Base-by-base conservation (phyloP, 2,113 vertebrate genomes). In the Vombatus ursinus region DNA sequence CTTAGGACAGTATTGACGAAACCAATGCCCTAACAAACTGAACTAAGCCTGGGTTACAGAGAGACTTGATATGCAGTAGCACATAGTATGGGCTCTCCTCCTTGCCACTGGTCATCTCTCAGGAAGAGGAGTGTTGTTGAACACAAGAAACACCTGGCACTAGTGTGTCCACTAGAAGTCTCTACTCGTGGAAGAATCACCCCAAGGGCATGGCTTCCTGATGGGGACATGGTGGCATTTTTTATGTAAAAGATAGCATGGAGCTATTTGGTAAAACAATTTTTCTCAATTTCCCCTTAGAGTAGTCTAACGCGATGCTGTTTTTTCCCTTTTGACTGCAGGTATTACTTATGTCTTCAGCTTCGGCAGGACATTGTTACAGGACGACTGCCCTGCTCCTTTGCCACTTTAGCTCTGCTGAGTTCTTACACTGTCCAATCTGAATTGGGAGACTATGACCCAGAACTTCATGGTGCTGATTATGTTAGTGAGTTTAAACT, bases 341-440 rank as follows among this genome's bases (percentile, higher is more conserved):
- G 99, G 97, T 99, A 99, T 97, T 99, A 99, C 97, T 98, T 99
- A 93, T 99, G 99, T 98, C 99, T 99, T 52, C 99, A 99, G 98
- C 99, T 99, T 90, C 98, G 99, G 37, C 99, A 99, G 95, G 99
- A 99, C 98, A 99, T 99, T 93, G 96, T 99, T 53, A 98, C 96
- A 8, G 99, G 99, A 25, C 98, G 99, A 1, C 99, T 99, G 94
- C 99, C 99, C 23, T 99, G 99, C 94, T 99, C 99, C 94, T 99
- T 99, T 92, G 99, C 99, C 1, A 99, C 99, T 0, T 98, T 99
- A 98, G 99, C 99, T 19, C 98, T 99, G 90, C 98, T 99, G 95
- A 99, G 99, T 51, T 99, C 99, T 0, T 99, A 99, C 11, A 99
- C 99, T 0, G 97, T 99, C 96, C 99, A 99, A 98, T 99, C 99